Evolutionary conservation across 2,797 vertebrate species (phyloP), one percentile per base, ranked within the genome.

Genomic region (Dendrocincla fuliginosa): DNA sequence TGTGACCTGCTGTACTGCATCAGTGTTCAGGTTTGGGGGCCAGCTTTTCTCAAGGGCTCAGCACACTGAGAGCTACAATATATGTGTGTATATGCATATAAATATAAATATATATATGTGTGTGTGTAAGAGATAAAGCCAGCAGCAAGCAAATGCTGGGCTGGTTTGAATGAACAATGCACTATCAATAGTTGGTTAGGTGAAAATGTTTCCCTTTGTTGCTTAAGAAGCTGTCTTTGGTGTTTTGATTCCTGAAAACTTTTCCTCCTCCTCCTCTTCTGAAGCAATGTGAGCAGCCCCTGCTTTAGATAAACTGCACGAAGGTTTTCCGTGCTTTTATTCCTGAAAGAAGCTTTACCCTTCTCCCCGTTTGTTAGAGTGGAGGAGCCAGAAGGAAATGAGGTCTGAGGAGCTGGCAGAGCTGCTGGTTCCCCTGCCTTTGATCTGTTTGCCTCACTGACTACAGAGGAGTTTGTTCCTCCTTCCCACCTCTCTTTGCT

Each of bases 21-120:
- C 69, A 70, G 19, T 49, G 63, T 67, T 74, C 30, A 17, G 18
- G 18, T 24, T 81, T 84, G 63, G 19, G 60, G 49, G 42, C 17
- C 32, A 60, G 6, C 53, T 84, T 64, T 64, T 91, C 67, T 65
- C n/a, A n/a, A 53, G n/a, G 5, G 5, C 33, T 65, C 37, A 83
- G 46, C 24, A 46, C n/a, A 75, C 57, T 2, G 0, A 64, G 42
- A 84, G 27, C 33, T 71, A 25, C 64, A 81, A n/a, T 35, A 2
- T 4, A 6, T 16, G 4, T 64, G n/a, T 46, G 9, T 39, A 28
- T 83, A 3, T 35, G 32, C 14, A 27, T 18, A 10, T 18, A 4
- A 32, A 5, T 5, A 4, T 9, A 28, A 19, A n/a, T 22, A 4
- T 33, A 4, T 5, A 3, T 9, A 19, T 1, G 47, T 15, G 47